A percentile compares a stretch with the other conserved stretches of the same genome.
phyloP scores from a whole-genome alignment of 1,140 invertebrate genomes.

The Proctacanthus coquilletti region DNA sequence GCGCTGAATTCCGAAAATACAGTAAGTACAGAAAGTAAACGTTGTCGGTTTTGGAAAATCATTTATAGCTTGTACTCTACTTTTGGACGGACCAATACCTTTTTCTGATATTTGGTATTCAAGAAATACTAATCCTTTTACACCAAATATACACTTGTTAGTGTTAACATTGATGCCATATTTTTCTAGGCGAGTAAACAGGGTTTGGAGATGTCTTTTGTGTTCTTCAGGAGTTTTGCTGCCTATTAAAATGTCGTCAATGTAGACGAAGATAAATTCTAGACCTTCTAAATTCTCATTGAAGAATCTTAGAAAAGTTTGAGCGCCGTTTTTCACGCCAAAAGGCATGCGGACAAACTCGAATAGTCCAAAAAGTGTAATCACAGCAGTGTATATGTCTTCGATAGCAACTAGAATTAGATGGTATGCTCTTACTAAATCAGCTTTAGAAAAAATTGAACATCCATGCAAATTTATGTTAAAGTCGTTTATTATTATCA shows the following conservation, averaged over 20 bases:
- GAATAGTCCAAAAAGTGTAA: constrained; percentile 26
- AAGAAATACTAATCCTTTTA: too few species aligned
- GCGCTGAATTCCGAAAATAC: too few species aligned
- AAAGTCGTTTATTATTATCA: too few species aligned
- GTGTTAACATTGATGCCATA: constrained; percentile 19
- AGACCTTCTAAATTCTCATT: constrained; percentile 11
- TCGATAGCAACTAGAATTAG: constrained; percentile 26
- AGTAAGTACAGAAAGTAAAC: too few species aligned
- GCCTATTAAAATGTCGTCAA: constrained; percentile 36
- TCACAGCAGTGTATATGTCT: constrained; percentile 23
- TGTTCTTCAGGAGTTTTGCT: constrained; percentile 12
- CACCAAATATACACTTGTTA: constrained; percentile 15
- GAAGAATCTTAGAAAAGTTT: constrained; percentile 35
- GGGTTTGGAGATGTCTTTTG: constrained; percentile 13
- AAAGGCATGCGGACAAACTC: constrained; percentile 28
- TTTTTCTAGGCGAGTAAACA: constrained; percentile 13
- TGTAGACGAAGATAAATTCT: constrained; percentile 24
- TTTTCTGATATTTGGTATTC: too few species aligned
- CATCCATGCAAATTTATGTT: constrained; percentile 17
- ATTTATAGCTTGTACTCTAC: constrained; percentile 10
- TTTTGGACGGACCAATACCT: too few species aligned
- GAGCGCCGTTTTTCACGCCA: constrained; percentile 31
- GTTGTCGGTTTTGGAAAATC: constrained; percentile 11
- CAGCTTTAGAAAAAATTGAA: constrained; percentile 24
- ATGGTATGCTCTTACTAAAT: constrained; percentile 32